These are phyloP conservation scores for Pan paniscus DNA, from an alignment of 2,113 vertebrate genomes.

Conservation along the genomic window DNA sequence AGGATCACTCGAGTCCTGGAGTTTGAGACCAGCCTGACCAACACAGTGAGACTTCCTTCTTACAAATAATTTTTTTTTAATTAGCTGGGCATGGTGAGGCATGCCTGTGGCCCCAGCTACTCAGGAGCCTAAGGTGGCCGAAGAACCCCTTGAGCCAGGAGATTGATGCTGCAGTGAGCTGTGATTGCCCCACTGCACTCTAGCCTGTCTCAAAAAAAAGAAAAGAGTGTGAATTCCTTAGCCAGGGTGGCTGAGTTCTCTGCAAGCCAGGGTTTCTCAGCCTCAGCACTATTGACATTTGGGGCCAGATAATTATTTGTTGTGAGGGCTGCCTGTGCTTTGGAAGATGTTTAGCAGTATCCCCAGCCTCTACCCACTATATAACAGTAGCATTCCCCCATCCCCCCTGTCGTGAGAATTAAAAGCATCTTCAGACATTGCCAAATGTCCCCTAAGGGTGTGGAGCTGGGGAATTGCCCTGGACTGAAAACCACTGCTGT, in stretches of 20 bases:
- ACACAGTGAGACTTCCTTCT: not conserved
- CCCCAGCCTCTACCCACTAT: no score
- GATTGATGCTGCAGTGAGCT: not conserved
- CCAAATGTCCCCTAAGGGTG: not conserved
- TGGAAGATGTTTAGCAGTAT: not conserved
- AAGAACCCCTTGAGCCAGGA: not conserved
- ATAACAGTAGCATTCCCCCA: not conserved
- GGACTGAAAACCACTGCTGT: not conserved
- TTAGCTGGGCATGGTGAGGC: not conserved
- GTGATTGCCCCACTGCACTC: not conserved
- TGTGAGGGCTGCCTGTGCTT: not conserved
- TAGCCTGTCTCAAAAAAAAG: not conserved
- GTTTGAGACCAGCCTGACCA: not conserved
- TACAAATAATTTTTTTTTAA: not conserved
- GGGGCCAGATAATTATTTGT: not conserved
- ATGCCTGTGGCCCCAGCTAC: not conserved
- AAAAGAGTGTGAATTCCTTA: not conserved
- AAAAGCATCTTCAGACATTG: not conserved
- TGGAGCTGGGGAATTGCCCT: no score
- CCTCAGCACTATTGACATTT: not conserved
- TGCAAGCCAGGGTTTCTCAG: not conserved
- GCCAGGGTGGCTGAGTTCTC: not conserved
- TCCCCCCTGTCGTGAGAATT: not conserved
- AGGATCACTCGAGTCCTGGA: not conserved
- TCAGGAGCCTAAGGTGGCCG: not conserved